phyloP scores from a whole-genome alignment of 1,140 invertebrate genomes.

The Leptopilina boulardi region DNA sequence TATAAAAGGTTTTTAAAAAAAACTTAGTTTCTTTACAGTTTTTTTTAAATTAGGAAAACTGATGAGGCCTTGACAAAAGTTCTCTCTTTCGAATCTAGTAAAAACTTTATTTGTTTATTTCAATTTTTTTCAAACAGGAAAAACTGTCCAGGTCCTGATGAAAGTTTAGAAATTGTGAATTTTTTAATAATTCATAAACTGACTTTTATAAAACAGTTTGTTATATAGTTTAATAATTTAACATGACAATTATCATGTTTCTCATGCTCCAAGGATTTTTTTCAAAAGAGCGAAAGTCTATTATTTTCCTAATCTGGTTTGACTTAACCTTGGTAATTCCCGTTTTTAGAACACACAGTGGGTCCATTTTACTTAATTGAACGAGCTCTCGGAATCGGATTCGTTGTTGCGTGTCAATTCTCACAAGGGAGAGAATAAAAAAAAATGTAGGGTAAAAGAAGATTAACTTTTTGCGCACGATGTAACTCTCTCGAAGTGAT shows the following conservation, averaged over 20 bases:
- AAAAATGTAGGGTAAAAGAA: slow-evolving; percentile 20
- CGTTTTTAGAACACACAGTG: background rate
- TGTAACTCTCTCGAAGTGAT: background rate
- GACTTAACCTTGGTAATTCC: background rate
- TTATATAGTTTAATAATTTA: background rate
- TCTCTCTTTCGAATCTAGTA: background rate
- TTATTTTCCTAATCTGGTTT: background rate
- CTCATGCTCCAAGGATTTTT: background rate
- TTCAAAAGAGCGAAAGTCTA: background rate
- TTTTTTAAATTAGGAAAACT: too few relatives aligned
- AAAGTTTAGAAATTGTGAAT: background rate
- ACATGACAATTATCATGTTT: slow-evolving; percentile 3
- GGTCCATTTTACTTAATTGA: slow-evolving; percentile 24
- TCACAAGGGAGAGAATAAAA: background rate
- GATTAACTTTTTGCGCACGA: slow-evolving; percentile 16
- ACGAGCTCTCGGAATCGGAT: slow-evolving; percentile 20
- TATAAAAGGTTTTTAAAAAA: too few relatives aligned
- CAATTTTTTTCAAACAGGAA: too few relatives aligned
- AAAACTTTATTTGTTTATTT: background rate
- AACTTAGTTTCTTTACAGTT: too few relatives aligned
- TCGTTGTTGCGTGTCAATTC: slow-evolving; percentile 27
- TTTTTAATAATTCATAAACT: too few relatives aligned
- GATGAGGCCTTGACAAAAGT: too few relatives aligned
- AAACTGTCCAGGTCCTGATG: too few relatives aligned
- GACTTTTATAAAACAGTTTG: too few relatives aligned